Base-by-base conservation (phyloP, 1,140 invertebrate genomes). In the Aphelinus atriplicis region DNA sequence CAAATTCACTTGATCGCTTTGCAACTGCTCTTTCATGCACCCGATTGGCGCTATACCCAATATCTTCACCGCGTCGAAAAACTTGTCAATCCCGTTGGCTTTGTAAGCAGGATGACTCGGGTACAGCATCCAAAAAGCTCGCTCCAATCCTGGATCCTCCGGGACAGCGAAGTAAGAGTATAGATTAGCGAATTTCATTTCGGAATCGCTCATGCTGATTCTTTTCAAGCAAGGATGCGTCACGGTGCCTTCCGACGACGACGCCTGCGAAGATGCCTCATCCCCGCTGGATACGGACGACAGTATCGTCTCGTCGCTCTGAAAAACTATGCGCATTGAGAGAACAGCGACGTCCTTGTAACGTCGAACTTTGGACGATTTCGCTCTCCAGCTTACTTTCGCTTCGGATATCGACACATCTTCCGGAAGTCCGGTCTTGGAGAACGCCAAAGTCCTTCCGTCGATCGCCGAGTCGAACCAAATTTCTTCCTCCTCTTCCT, bases 1-100 rank as follows among this genome's bases (percentile, higher is more conserved):
- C 9, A 87, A 77, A 82, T 83, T 78, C 26, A 88, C 64, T 60
- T 77, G 69, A 57, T 86, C 79, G 0, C 77, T 80, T 47, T 64
- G 7, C 1, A 87, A 71, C 80, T 85, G 82, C 0, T 84, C 10
- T 43, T 57, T 72, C 48, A 88, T 50, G 2, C 71, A 76, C 57
- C 60, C n/a, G 58, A 87, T 84, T 3, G 84, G 78, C 10, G 68
- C 73, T 0, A 86, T 50, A 47, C 73, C 75, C 46, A 80, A 67
- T n/a, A 43, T 9, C 42, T 79, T 77, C 0, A 63, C 57, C 1
- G 79, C 45, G 57, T 87, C 79, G 9, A 72, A 75, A 63, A 86
- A 87, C 75, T 83, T 83, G 9, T 80, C 50, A 3, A 85, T 65
- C 2, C 81, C 83, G 64, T 87, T 79, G 1, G 63, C 1, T 6